Conservation (phyloP, 64 coral and sea anemone species). For the Hydrozoanthus tunicans region DNA sequence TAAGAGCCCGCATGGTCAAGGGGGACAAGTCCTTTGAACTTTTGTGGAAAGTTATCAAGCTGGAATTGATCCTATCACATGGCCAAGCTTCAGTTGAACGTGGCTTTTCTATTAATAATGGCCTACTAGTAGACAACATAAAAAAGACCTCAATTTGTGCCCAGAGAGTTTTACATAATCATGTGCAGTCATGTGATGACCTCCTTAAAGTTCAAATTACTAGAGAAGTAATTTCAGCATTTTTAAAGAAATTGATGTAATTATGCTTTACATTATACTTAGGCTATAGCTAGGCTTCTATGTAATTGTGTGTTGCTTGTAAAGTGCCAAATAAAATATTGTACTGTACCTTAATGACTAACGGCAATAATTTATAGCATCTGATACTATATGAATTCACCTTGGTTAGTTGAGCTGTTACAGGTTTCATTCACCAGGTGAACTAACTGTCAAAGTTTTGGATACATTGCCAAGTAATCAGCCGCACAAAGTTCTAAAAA, state of each 20-base stretch:
- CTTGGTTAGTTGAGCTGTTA: background rate
- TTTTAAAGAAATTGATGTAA: background rate
- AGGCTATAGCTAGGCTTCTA: background rate
- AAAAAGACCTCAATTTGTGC: no score
- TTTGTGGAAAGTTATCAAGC: background rate
- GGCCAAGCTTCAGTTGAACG: no score
- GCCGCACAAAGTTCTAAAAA: background rate
- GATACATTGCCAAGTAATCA: background rate
- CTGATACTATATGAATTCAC: background rate
- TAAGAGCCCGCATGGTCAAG: background rate
- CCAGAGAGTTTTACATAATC: no score
- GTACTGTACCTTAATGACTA: constrained; percentile 16
- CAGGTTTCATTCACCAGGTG: background rate
- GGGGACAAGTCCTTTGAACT: background rate
- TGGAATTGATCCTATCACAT: no score
- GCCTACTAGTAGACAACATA: no score
- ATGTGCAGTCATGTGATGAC: no score
- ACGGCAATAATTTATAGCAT: background rate
- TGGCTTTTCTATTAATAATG: no score
- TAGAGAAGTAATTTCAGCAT: background rate
- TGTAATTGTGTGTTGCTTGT: background rate
- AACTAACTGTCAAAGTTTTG: no score
- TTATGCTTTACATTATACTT: background rate
- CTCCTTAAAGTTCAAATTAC: no score
- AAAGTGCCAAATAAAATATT: background rate